Conservation (phyloP, 2,113 vertebrate genomes). For the Mastomys natalensis region DNA sequence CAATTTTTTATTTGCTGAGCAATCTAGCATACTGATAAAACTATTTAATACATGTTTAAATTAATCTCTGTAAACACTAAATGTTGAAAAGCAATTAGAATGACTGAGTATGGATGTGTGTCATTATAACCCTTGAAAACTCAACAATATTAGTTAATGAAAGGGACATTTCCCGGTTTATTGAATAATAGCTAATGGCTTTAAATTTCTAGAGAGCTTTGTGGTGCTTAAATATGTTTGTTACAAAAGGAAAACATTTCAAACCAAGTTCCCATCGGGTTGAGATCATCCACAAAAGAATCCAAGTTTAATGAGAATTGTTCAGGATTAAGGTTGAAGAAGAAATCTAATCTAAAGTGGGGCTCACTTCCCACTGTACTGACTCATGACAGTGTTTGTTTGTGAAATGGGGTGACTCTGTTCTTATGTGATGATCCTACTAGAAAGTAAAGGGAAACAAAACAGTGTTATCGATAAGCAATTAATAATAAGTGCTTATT, state of each 20-base stretch:
- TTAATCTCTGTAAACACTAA: background rate
- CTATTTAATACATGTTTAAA: background rate
- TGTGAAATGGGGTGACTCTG: constrained; percentile 1
- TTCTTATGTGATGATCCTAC: constrained; percentile 5
- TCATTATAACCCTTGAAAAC: constrained; percentile 7
- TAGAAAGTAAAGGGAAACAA: background rate
- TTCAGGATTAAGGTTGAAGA: constrained; percentile 44
- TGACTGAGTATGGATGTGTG: background rate
- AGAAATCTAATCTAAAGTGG: constrained; percentile 57
- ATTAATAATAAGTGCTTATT: background rate
- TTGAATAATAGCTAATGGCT: background rate
- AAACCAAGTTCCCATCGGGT: background rate
- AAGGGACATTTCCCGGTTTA: background rate
- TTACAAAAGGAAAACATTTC: constrained; percentile 53
- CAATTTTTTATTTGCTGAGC: background rate
- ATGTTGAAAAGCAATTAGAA: constrained; percentile 2
- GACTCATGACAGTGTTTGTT: constrained; percentile 32
- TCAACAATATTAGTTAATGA: constrained; percentile 5
- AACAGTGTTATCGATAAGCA: background rate
- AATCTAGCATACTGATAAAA: background rate
- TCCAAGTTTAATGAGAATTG: constrained; percentile 57
- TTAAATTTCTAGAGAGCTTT: constrained; percentile 53
- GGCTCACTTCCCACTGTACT: background rate
- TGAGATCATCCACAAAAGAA: constrained; percentile 33
- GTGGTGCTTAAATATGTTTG: constrained; percentile 13